phyloP scores from a whole-genome alignment of 1,140 invertebrate species.

The Pogonomyrmex barbatus region DNA sequence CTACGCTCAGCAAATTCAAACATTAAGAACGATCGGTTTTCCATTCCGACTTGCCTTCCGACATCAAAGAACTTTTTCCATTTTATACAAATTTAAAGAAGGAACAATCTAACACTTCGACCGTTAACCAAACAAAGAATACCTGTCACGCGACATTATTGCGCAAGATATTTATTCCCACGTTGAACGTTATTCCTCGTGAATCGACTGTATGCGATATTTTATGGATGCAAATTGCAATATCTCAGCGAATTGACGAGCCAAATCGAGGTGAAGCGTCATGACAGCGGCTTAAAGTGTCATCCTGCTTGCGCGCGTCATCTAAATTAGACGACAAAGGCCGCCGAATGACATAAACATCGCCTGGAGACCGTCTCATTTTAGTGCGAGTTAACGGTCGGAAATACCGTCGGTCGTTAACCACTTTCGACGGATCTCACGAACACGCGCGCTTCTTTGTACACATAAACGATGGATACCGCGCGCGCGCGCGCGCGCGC shows the following conservation, averaged over 20 bases:
- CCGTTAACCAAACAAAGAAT: neutral
- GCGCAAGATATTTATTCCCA: neutral
- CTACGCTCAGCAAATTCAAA: neutral
- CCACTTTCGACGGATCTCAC: slow-evolving; percentile 57
- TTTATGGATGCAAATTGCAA: neutral
- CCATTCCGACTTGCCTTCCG: too few relatives aligned
- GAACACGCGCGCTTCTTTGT: slow-evolving; percentile 5
- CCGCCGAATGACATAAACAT: slow-evolving; percentile 25
- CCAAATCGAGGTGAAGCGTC: neutral
- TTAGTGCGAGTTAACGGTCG: slow-evolving; percentile 62
- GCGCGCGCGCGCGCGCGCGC: too few relatives aligned
- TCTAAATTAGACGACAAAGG: slow-evolving; percentile 68
- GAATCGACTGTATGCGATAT: neutral
- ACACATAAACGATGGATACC: slow-evolving; percentile 9
- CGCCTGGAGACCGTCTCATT: slow-evolving; percentile 47
- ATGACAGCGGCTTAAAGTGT: slow-evolving; percentile 17
- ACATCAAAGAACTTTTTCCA: neutral
- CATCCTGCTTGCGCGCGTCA: slow-evolving; percentile 21
- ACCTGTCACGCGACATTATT: neutral
- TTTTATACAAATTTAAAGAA: neutral
- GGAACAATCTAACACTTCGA: neutral
- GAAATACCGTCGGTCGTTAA: slow-evolving; percentile 65
- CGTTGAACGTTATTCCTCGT: neutral
- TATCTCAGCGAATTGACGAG: neutral
- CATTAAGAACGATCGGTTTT: neutral